Evolutionary conservation across 2,797 vertebrate genomes (phyloP), one percentile per base, ranked within the genome.

Genomic region (Propithecus perrieri): DNA sequence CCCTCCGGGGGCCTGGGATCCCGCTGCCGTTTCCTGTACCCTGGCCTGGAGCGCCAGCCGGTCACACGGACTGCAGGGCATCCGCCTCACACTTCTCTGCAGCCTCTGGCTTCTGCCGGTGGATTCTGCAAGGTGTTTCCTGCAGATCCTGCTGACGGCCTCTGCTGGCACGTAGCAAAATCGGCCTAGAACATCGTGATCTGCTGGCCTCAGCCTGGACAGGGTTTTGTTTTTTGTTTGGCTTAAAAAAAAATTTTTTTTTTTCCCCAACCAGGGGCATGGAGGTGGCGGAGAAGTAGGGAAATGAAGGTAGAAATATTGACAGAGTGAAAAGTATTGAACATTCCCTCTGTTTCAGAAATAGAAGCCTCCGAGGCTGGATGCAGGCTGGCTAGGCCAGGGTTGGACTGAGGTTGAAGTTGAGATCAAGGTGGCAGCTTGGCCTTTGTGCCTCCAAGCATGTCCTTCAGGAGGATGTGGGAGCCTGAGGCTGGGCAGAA

Each of bases 91-190:
- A 7, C 81, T 80, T 38, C 86, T 89, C 53, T 46, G 5, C 2
- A 57, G 91, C 46, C 74, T 80, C 92, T 94, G 89, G 33, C 50
- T 93, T 96, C 79, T 95, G 76, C 94, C 14, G 67, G n/a, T 90
- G 89, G 93, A 22, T 90, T 75, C 81, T 65, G 88, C 89, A 92
- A 98, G 69, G 83, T 97, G 93, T 95, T 98, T 97, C 96, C 94
- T 97, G 94, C 91, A 94, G 94, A 96, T 97, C 55, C 61, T 71
- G 84, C 75, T 61, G 78, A 90, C 13, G 0, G 20, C 72, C 93
- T 97, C 38, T 50, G 75, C 89, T 94, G 95, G 67, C 75, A 67
- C 0, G 0, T 74, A 91, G 69, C 0, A 1, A 89, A 57, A 71
- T 91, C 83, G 1, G 10, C 41, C 84, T 63, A 87, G 97, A 94